Base-by-base conservation (phyloP, 2,888 invertebrate species). In the Ormyrus pomaceus region DNA sequence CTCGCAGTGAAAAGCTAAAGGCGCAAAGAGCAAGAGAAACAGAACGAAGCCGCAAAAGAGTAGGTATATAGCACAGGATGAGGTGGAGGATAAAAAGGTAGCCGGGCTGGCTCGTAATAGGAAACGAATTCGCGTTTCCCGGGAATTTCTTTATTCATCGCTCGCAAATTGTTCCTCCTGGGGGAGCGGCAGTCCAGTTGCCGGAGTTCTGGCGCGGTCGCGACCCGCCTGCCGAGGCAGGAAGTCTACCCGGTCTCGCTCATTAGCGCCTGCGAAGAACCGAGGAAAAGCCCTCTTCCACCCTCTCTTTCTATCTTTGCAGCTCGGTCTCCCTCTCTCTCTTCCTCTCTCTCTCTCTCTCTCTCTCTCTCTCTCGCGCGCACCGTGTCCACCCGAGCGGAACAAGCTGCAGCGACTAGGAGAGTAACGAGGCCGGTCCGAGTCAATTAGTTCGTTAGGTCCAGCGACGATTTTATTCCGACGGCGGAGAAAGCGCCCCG, bases 101-200 rank as follows among this genome's bases (percentile, higher is more conserved):
- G n/a, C 71, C n/a, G 19, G 51, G 59, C 0, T 51, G n/a, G 13
- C 62, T 78, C 48, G 69, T 81, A 82, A 82, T 83, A 78, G 82
- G 64, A 82, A 82, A 82, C 78, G 82, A 83, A 83, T 83, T 83
- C 82, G 62, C 74, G 71, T 61, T 77, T 77, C 62, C 68, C 71
- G 70, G 62, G 78, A 80, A 83, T 80, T 86, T 86, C 85, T 86
- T 86, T 86, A 85, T 86, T 86, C 85, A 85, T 85, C 83, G 85
- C 82, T 83, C 80, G 82, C 83, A 85, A 86, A 85, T 86, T 86
- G 85, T 83, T 83, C 82, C 73, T 62, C 81, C 77, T 46, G 62
- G 34, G 62, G 19, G 66, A 50, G 75, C 10, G 19, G 34, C 51
- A 34, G 62, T 50, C 11, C 51, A n/a, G 59, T 6, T 9, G 58